Evolutionary conservation across 2,888 invertebrate genomes (phyloP).

Genomic region (Halocaridina rubra): DNA sequence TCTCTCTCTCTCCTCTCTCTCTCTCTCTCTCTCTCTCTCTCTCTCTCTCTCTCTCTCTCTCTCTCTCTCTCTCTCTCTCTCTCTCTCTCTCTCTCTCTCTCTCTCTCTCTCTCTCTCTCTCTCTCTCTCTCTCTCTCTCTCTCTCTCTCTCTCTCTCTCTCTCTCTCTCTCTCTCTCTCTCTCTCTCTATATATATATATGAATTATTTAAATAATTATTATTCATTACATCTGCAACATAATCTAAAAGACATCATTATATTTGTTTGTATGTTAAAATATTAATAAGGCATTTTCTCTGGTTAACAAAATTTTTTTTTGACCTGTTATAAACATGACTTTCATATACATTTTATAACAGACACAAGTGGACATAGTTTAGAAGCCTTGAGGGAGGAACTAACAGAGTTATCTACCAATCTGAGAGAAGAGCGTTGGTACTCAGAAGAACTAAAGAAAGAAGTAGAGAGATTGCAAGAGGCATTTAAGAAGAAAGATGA

Average conservation of each 20-base stretch:
- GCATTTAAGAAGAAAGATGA: constrained; percentile 65
- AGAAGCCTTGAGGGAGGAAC: constrained; percentile 67
- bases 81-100: neutral
- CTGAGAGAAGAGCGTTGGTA: constrained; percentile 68
- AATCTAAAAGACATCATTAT: no score
- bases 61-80: neutral
- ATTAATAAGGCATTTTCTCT: no score
- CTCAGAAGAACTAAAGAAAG: constrained; percentile 69
- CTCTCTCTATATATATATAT: no score
- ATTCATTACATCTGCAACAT: no score
- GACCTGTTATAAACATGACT: neutral
- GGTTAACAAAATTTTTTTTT: no score
- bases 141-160: neutral
- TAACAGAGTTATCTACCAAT: constrained; percentile 67
- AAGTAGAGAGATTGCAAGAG: constrained; percentile 67
- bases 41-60: neutral
- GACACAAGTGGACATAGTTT: constrained; percentile 66
- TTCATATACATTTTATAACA: neutral
- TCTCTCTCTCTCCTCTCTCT: neutral
- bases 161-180: neutral
- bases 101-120: neutral
- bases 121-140: neutral
- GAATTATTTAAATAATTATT: no score
- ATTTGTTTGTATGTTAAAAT: no score
- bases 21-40: neutral